Evolutionary conservation across 2,888 invertebrate species (phyloP), one percentile per base, ranked within the genome.

Genomic region (Seladonia tumulorum): DNA sequence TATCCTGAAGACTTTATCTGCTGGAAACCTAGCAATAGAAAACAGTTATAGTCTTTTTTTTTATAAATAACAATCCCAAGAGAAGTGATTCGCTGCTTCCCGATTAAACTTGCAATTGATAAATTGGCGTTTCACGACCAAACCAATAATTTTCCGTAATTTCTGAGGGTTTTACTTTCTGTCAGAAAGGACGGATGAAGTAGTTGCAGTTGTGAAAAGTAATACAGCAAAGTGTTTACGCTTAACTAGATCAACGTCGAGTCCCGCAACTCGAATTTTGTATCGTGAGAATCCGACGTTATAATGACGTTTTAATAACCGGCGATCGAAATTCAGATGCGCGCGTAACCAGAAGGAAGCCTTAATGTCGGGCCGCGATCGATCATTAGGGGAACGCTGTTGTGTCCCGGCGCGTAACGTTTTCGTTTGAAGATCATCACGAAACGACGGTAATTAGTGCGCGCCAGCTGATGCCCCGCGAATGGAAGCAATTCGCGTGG

Each of bases 391-490:
- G 47, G 42, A n/a, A 57, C 49, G 60, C 71, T 35, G 1, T 12
- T 47, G 53, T 68, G 72, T 66, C 82, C 14, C 74, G 78, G 45
- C 76, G 45, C 39, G 73, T 80, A 83, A 91, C 91, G 90, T 91
- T 88, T 68, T 79, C 66, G 71, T 80, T 91, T 85, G 82, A 89
- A 85, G 87, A 90, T 92, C 87, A 82, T 92, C 90, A 90, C 85
- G 90, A 90, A 91, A 92, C 86, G 81, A 87, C 85, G 83, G 82
- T 91, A 92, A 92, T 93, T 91, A 90, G 76, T 85, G 75, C 84
- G 63, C 76, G 2, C 35, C 49, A 66, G 57, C 35, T 29, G 42
- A 45, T 73, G 57, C 53, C 63, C 53, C 76, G 25, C 66, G 66
- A 81, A 76, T 60, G 73, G 29, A 76, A 72, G 57, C 79, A 73